phyloP scores from a whole-genome alignment of 2,797 vertebrate genomes.

The Pristis pectinata region DNA sequence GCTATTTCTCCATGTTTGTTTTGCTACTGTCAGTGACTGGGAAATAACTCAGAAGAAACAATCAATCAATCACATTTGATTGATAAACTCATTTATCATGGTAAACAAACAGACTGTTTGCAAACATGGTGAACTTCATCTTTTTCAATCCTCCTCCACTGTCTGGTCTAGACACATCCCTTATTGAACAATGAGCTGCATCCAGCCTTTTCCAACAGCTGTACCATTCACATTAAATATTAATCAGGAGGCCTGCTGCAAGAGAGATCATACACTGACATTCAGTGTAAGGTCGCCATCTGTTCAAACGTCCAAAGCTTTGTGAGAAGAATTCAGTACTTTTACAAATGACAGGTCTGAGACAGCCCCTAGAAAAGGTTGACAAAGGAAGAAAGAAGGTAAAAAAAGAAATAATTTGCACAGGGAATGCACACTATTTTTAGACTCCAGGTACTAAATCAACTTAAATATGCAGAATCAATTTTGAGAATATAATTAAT shows the following conservation, averaged over 20 bases:
- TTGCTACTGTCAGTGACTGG: neutral
- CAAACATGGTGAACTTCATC: constrained; percentile 22
- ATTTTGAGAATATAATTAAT: neutral
- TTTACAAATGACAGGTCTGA: constrained; percentile 33
- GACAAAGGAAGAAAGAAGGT: neutral
- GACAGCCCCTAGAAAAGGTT: constrained; percentile 39
- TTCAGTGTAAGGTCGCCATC: constrained; percentile 47
- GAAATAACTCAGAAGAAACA: neutral
- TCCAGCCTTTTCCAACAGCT: constrained; percentile 43
- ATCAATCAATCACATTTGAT: neutral
- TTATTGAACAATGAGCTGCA: constrained; percentile 39
- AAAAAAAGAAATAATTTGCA: neutral
- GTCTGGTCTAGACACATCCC: constrained; percentile 39
- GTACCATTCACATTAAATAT: constrained; percentile 46
- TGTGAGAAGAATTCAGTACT: constrained; percentile 43
- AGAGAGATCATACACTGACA: constrained; percentile 38
- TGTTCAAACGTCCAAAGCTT: constrained; percentile 45
- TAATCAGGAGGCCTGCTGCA: constrained; percentile 45
- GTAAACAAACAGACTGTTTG: constrained; percentile 7
- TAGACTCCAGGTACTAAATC: neutral
- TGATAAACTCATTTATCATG: neutral
- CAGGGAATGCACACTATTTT: neutral
- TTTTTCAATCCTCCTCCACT: neutral
- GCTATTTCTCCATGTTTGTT: neutral
- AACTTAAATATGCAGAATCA: neutral